Percentiles rank a stretch among this genome's conserved stretches.
Evolutionary conservation across 2,113 vertebrate genomes (phyloP).

Genomic region (sheep (Ovis aries)): DNA sequence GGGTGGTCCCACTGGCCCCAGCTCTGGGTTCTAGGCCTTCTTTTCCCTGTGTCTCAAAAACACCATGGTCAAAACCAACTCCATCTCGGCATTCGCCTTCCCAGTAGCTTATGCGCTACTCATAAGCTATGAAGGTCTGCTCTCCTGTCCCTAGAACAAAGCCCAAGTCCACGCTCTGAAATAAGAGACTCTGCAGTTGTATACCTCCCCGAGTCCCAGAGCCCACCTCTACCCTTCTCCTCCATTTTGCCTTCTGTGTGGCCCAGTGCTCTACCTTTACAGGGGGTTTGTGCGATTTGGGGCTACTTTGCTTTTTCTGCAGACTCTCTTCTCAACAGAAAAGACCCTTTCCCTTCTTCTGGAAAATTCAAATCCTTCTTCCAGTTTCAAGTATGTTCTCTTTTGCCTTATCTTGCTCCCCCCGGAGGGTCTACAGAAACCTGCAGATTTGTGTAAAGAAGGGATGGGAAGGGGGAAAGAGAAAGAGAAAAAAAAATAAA

Average conservation of each 20-base stretch:
- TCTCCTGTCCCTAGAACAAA: background rate
- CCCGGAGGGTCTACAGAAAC: background rate
- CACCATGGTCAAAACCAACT: background rate
- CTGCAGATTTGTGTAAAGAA: background rate
- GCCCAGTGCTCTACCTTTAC: rapidly evolving
- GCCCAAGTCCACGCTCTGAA: background rate
- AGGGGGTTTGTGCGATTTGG: background rate
- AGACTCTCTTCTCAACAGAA: background rate
- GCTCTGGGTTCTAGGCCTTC: background rate
- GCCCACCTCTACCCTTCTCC: rapidly evolving
- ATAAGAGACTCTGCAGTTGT: background rate
- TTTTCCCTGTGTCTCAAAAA: background rate
- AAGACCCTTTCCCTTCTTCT: background rate
- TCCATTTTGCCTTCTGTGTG: rapidly evolving
- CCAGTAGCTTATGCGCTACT: background rate
- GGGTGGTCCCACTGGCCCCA: no score
- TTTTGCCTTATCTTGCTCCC: background rate
- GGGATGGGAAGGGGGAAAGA: background rate
- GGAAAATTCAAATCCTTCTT: background rate
- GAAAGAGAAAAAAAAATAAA: background rate
- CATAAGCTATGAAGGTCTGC: background rate
- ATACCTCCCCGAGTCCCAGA: rapidly evolving
- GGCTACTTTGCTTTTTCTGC: background rate
- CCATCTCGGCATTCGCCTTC: no score
- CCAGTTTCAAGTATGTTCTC: background rate